Evolutionary conservation across 2,888 invertebrate species (phyloP).

Genomic region (Lithosia quadra): DNA sequence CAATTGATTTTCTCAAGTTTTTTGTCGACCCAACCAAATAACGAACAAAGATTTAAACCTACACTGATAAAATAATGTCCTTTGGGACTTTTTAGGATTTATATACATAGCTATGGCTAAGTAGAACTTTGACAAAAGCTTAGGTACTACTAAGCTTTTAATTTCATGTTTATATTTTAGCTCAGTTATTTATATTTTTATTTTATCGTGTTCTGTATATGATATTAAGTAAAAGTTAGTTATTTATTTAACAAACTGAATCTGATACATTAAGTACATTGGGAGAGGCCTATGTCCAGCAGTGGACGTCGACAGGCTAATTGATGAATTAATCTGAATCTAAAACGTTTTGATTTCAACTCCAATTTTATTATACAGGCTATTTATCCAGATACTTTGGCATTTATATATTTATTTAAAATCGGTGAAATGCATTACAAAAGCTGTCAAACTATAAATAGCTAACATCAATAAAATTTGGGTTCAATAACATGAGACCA

Average conservation of each 20-base stretch:
- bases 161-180: not conserved
- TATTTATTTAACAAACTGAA: too few relatives aligned
- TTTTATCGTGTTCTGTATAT: not conserved
- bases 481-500: too few relatives aligned
- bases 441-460: not conserved
- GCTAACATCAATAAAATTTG: not conserved
- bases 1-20: slow-evolving; percentile 30
- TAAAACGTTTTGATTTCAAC: too few relatives aligned
- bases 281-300: too few relatives aligned
- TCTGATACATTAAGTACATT: too few relatives aligned
- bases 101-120: not conserved
- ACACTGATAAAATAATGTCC: slow-evolving; percentile 9
- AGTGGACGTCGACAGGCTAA: too few relatives aligned
- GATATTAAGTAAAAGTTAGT: too few relatives aligned
- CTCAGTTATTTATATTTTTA: not conserved
- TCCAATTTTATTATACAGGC: too few relatives aligned
- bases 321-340: too few relatives aligned
- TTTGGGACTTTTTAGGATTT: slow-evolving; percentile 3
- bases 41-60: slow-evolving; percentile 12
- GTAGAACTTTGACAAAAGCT: not conserved
- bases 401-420: too few relatives aligned
- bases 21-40: slow-evolving; percentile 17
- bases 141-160: not conserved
- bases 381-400: too few relatives aligned
- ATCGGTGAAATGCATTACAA: not conserved